phyloP scores from a whole-genome alignment of 2,797 vertebrate species.

The Acrossocheilus wenchowensis region DNA sequence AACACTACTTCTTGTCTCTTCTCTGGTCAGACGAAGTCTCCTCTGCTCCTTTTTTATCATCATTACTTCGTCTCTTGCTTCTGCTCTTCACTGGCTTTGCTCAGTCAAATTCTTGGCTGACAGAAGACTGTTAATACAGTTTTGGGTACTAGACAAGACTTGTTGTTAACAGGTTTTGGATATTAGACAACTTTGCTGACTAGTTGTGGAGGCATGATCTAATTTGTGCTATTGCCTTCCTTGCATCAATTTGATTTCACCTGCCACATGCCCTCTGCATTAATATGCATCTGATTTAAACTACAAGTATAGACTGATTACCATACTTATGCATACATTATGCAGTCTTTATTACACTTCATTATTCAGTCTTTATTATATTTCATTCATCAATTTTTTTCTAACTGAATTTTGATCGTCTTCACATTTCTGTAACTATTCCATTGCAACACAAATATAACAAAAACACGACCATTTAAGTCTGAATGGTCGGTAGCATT shows the following conservation, averaged over 20 bases:
- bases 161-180: too few relatives aligned
- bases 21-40: too few relatives aligned
- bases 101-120: too few relatives aligned
- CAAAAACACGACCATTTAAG: not conserved
- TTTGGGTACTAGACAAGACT: too few relatives aligned
- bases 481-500: not conserved
- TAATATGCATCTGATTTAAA: not conserved
- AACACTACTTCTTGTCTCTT: too few relatives aligned
- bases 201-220: too few relatives aligned
- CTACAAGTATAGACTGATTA: not conserved
- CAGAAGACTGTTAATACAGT: too few relatives aligned
- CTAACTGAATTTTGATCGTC: not conserved
- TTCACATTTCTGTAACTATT: not conserved
- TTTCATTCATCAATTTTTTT: not conserved
- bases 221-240: not conserved
- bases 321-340: not conserved
- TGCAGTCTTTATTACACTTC: not conserved
- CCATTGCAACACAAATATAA: not conserved
- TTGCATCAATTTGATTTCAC: not conserved
- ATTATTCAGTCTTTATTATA: not conserved
- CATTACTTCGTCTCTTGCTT: too few relatives aligned
- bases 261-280: not conserved
- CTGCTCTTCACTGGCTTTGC: too few relatives aligned
- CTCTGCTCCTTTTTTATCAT: too few relatives aligned
- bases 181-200: too few relatives aligned